These are phyloP conservation scores for Plagiodera versicolora DNA, from an alignment of 2,888 invertebrate genomes.

Conservation along the genomic window DNA sequence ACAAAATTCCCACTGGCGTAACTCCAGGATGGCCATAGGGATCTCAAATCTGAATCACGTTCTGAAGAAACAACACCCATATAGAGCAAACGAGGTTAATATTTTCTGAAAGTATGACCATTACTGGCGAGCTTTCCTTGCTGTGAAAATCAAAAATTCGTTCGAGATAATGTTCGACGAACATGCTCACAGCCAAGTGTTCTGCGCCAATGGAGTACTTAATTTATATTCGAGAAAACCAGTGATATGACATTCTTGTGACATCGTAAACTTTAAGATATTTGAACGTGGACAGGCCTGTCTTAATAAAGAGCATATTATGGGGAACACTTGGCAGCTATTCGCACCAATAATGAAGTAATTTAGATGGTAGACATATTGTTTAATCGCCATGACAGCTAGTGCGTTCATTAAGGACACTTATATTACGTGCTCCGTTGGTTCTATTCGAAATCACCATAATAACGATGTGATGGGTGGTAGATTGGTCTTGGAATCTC, in stretches of 20 bases:
- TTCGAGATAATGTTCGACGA: no score
- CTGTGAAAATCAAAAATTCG: no score
- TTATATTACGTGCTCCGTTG: neutral
- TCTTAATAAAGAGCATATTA: conserved; percentile 47
- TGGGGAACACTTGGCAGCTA: conserved; percentile 27
- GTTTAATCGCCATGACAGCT: conserved; percentile 37
- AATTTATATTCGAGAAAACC: conserved; percentile 52
- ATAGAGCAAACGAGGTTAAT: no score
- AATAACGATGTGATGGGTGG: neutral
- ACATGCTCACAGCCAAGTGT: neutral
- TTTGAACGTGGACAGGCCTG: conserved; percentile 48
- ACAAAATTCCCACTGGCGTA: conserved; percentile 28
- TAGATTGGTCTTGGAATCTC: neutral
- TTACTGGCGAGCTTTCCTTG: no score
- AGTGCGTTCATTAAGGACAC: conserved; percentile 15
- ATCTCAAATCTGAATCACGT: no score
- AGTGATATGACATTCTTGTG: conserved; percentile 54
- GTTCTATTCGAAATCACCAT: neutral
- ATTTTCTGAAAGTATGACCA: no score
- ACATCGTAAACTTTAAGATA: conserved; percentile 54
- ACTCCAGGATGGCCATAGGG: neutral
- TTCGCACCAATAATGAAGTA: conserved; percentile 49
- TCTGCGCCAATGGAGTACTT: conserved; percentile 24
- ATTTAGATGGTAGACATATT: conserved; percentile 51
- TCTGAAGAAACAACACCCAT: no score